phyloP scores from a whole-genome alignment of 2,888 invertebrate genomes.

The Cheilosia impressa region DNA sequence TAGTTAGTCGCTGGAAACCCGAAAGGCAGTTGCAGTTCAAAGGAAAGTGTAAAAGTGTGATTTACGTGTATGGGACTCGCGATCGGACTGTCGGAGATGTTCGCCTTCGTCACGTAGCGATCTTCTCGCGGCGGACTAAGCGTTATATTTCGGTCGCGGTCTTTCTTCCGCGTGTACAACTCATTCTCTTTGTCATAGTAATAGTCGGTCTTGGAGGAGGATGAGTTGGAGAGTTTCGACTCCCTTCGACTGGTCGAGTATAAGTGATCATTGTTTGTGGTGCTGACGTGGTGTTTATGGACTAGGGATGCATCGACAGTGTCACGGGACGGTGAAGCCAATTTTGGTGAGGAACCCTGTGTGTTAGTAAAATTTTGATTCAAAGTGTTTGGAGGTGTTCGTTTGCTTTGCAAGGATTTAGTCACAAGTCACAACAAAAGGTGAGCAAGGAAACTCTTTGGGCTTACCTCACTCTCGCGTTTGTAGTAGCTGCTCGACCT shows the following conservation, averaged over 20 bases:
- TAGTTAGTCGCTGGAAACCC: neutral
- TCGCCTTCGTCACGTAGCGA: conserved; percentile 78
- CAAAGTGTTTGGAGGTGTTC: conserved; percentile 64
- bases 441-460: conserved; percentile 20
- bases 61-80: conserved; percentile 83
- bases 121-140: conserved; percentile 82
- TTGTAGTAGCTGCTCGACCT: conserved; percentile 82
- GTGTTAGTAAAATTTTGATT: conserved; percentile 72
- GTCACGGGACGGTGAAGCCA: conserved; percentile 75
- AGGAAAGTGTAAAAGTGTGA: conserved; percentile 72
- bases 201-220: conserved; percentile 81
- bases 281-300: conserved; percentile 72
- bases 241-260: conserved; percentile 80
- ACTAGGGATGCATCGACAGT: conserved; percentile 66
- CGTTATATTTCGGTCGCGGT: conserved; percentile 79
- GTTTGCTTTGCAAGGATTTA: conserved; percentile 26
- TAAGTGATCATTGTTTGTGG: conserved; percentile 81
- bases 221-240: conserved; percentile 79
- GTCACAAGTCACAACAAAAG: conserved; percentile 56
- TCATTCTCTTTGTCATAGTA: conserved; percentile 84
- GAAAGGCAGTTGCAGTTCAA: neutral
- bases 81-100: conserved; percentile 78
- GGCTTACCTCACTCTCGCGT: conserved; percentile 82
- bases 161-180: conserved; percentile 79
- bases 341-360: conserved; percentile 73